Percentiles rank a stretch among this genome's conserved stretches.
These are phyloP conservation scores for Xenotilapia flavipinnis DNA, from an alignment of 2,113 vertebrate species.

Conservation along the genomic window DNA sequence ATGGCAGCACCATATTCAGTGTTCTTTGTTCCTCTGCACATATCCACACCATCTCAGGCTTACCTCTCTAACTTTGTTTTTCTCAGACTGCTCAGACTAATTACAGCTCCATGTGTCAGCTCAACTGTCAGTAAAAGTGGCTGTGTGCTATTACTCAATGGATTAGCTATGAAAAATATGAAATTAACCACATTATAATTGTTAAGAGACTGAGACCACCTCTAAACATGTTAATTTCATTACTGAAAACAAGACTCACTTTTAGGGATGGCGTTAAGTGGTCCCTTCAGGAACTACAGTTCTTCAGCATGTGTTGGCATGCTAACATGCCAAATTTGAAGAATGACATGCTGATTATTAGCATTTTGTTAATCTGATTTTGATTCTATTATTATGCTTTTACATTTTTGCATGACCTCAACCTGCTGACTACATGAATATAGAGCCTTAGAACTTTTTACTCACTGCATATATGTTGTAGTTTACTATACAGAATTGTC, in stretches of 20 bases:
- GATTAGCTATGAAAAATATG: not conserved
- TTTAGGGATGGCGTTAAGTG: not conserved
- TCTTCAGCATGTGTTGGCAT: not conserved
- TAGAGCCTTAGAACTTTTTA: not conserved
- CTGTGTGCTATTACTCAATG: not conserved
- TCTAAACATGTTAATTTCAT: not conserved
- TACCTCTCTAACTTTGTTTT: not conserved
- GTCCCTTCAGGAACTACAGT: not conserved
- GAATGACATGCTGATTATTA: not conserved
- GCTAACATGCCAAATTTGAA: not conserved
- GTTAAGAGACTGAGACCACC: not conserved
- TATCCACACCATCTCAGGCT: not conserved
- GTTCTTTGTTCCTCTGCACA: not conserved
- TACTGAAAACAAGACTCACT: not conserved
- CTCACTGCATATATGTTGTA: not conserved
- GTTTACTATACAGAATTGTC: not conserved
- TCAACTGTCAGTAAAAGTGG: not conserved
- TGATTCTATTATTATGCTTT: not conserved
- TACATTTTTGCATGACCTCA: not conserved
- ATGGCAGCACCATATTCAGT: not conserved
- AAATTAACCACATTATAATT: not conserved
- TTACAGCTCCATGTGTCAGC: not conserved
- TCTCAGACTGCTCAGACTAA: not conserved
- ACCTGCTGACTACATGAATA: not conserved
- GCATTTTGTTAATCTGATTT: not conserved